These are phyloP conservation scores for Wiebesia pumilae DNA, from an alignment of 1,140 invertebrate species.

Conservation along the genomic window DNA sequence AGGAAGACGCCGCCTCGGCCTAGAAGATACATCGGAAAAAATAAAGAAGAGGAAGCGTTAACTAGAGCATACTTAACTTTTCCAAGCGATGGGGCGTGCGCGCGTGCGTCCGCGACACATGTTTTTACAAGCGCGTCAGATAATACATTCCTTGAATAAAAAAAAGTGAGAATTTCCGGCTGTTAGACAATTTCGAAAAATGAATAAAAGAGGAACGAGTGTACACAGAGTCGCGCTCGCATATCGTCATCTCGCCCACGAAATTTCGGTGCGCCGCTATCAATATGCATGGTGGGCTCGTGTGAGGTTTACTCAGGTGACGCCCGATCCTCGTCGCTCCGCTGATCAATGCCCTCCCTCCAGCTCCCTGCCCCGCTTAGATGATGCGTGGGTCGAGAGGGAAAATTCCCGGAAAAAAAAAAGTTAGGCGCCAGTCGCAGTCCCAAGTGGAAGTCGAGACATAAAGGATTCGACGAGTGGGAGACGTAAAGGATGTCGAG, in stretches of 20 bases:
- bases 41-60: neutral
- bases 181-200: constrained; percentile 21
- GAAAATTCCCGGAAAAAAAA: neutral
- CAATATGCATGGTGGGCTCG: neutral
- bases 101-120: neutral
- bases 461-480: neutral
- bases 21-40: neutral
- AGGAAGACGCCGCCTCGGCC: neutral
- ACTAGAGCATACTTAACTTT: neutral
- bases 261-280: neutral
- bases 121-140: neutral
- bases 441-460: neutral
- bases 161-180: constrained; percentile 15
- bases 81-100: neutral
- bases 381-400: neutral
- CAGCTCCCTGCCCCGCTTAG: no score
- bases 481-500: neutral
- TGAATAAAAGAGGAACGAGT: neutral
- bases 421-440: neutral
- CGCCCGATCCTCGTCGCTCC: neutral
- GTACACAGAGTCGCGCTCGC: neutral
- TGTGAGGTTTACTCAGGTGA: constrained; percentile 16
- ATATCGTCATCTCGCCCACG: neutral
- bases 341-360: neutral
- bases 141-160: neutral